These are phyloP conservation scores for Campoletis sonorensis DNA, from an alignment of 1,140 invertebrate genomes.

Conservation along the genomic window DNA sequence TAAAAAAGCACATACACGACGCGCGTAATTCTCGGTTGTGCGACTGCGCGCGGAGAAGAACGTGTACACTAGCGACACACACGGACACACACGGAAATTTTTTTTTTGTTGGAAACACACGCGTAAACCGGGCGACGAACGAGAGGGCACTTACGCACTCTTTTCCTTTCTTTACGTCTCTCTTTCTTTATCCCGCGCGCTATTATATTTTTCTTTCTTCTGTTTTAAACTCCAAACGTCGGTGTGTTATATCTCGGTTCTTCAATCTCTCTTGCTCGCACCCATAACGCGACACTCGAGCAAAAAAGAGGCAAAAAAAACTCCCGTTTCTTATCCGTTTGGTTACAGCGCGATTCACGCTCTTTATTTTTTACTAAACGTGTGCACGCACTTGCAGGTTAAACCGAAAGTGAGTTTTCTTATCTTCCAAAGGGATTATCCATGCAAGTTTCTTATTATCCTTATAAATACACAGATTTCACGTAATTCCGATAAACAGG, in stretches of 20 bases:
- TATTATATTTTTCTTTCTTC: conserved; percentile 29
- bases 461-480: not conserved
- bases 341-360: not conserved
- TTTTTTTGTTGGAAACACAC: conserved; percentile 16
- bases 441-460: not conserved
- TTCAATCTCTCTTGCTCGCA: conserved; percentile 12
- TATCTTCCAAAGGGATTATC: not conserved
- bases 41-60: not conserved
- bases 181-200: not conserved
- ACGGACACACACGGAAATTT: not conserved
- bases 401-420: conserved; percentile 10
- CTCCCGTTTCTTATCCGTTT: conserved; percentile 3
- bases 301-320: not conserved
- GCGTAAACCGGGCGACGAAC: conserved; percentile 34
- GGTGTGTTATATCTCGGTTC: not conserved
- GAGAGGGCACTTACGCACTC: conserved; percentile 49
- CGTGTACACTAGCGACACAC: conserved; percentile 8
- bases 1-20: conserved; percentile 1
- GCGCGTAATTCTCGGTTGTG: conserved; percentile 2
- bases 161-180: conserved; percentile 28
- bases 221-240: not conserved
- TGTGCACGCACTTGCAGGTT: not conserved
- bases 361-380: not conserved
- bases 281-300: not conserved
- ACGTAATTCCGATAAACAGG: not conserved